A percentile compares a stretch with the other conserved stretches of the same genome.
These are phyloP conservation scores for Xylophagus ater DNA, from an alignment of 2,888 invertebrate species.

Conservation along the genomic window DNA sequence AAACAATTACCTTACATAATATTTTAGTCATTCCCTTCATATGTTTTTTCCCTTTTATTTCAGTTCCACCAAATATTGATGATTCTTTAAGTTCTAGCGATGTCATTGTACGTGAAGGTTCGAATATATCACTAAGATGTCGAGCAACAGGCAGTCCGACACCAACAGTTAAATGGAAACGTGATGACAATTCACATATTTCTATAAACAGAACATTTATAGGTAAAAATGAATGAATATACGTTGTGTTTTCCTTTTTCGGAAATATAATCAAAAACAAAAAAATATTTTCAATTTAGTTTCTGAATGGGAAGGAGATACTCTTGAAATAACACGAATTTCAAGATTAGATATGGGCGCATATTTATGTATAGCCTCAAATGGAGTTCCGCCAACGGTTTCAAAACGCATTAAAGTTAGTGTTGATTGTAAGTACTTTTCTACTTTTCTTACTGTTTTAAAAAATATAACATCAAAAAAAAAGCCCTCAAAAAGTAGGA, in stretches of 20 bases:
- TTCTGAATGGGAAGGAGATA: conserved; percentile 75
- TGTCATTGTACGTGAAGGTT: conserved; percentile 78
- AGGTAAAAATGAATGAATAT: conserved; percentile 44
- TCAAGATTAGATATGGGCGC: conserved; percentile 85
- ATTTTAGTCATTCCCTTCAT: background rate
- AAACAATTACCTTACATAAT: no score
- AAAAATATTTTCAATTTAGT: conserved; percentile 42
- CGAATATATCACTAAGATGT: conserved; percentile 79
- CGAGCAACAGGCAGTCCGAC: conserved; percentile 80
- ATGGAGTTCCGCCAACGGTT: conserved; percentile 83
- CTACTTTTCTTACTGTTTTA: no score
- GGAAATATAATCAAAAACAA: background rate
- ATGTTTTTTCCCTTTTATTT: conserved; percentile 19
- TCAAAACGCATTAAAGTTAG: conserved; percentile 88
- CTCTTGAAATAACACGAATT: conserved; percentile 71
- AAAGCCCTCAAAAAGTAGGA: no score
- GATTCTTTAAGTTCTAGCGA: conserved; percentile 80
- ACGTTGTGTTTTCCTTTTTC: background rate
- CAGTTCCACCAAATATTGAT: conserved; percentile 88
- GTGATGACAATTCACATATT: conserved; percentile 79
- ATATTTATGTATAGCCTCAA: conserved; percentile 79
- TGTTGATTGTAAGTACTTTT: conserved; percentile 90
- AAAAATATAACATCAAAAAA: no score
- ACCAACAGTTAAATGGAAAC: conserved; percentile 83
- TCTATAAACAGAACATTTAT: conserved; percentile 73